Conservation (phyloP, 2,888 invertebrate genomes). For the Spisula solida region DNA sequence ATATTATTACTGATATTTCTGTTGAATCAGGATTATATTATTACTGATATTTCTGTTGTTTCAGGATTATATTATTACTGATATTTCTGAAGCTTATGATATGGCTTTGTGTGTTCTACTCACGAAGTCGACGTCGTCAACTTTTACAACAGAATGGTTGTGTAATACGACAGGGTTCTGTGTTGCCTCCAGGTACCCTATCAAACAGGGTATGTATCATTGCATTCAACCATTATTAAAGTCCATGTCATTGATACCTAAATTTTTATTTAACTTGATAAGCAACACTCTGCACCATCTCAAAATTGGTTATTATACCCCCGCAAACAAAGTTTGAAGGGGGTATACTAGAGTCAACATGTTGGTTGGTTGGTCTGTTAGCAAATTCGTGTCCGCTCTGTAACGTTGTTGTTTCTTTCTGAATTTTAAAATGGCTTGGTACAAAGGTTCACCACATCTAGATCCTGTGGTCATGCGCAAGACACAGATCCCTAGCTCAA, state of each 20-base stretch:
- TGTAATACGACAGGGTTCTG: slow-evolving; percentile 28
- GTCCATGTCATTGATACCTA: no score
- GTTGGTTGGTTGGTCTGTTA: no score
- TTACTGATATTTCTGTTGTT: slow-evolving; percentile 53
- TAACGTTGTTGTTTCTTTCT: no score
- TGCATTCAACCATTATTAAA: no score
- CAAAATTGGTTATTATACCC: no score
- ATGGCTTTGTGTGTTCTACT: slow-evolving; percentile 57
- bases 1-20: slow-evolving; percentile 52
- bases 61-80: slow-evolving; percentile 51
- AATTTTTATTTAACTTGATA: no score
- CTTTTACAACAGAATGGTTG: slow-evolving; percentile 23
- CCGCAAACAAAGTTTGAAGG: background rate
- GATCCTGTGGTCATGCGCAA: no score
- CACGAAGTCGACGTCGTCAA: slow-evolving; percentile 30
- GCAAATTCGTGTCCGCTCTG: no score
- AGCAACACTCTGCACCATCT: no score
- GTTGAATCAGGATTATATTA: slow-evolving; percentile 55
- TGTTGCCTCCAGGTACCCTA: background rate
- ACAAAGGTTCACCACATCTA: no score
- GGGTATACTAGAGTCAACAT: background rate
- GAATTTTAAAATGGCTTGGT: no score
- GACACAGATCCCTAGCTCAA: no score
- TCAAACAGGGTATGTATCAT: background rate
- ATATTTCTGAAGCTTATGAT: slow-evolving; percentile 58